Evolutionary conservation across 2,113 vertebrate species (phyloP), one percentile per base, ranked within the genome.

Genomic region (Xerus inauris): DNA sequence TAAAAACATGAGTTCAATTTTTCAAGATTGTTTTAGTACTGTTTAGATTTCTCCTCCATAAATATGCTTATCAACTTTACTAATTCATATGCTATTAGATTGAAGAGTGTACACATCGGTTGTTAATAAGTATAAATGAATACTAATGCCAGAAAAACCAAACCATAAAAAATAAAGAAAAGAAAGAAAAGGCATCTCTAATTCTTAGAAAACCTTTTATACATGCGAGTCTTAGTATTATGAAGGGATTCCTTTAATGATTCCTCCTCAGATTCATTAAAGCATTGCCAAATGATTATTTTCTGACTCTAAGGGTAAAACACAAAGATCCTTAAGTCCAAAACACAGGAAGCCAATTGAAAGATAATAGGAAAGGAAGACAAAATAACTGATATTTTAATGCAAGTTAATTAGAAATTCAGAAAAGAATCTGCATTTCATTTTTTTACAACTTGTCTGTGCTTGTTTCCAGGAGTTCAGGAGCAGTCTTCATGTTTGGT

Each of bases 311-410:
- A 20, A 24, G 35, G 8, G 6, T 49, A 40, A 54, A 16, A 84
- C 20, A 28, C 11, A 35, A 67, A 85, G 19, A 62, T 17, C 20
- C 20, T 71, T 73, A 75, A 71, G 24, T 67, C 4, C 73, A 75
- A 65, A 95, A 11, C 80, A 6, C 30, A 28, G 11, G 28, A 62
- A 6, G 35, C 2, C 81, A 57, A 28, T 32, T 85, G 10, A 82
- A 88, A 85, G 40, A 82, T 42, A 86, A 82, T 59, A 92, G 51
- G 3, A 80, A 88, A 79, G 42, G 8, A 81, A 95, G 62, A 79
- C 1, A 93, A 95, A 97, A 69, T 47, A 35, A 65, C 20, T 16
- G 24, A 54, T 80, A 57, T 54, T 80, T 84, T 73, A 73, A 57
- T 83, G 17, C 82, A 89, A 76, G 13, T 57, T 71, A 76, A 51